Conservation (phyloP, 35 echinoderm and acorn worm genomes). For the Ptychodera flava region DNA sequence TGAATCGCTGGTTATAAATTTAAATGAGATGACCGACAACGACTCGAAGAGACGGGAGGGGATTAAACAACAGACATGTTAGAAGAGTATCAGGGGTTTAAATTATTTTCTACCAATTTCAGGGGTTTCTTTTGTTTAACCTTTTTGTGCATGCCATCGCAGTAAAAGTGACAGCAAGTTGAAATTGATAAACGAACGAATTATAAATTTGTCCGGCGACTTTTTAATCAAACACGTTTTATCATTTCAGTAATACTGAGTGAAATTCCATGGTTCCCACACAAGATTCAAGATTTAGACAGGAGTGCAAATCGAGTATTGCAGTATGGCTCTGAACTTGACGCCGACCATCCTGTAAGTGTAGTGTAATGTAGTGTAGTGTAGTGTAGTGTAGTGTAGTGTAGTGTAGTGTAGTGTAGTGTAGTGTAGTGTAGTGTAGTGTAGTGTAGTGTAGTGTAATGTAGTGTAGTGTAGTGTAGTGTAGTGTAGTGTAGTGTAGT, state of each 20-base stretch:
- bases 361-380: constrained; percentile 28
- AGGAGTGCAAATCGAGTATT: constrained; percentile 21
- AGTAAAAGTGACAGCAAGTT: neutral
- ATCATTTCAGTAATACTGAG: neutral
- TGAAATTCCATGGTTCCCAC: constrained; percentile 38
- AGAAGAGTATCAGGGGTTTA: neutral
- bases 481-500: no score
- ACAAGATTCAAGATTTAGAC: constrained; percentile 43
- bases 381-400: constrained; percentile 23
- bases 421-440: no score
- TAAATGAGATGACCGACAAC: neutral
- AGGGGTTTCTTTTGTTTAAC: neutral
- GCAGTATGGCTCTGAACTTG: constrained; percentile 42
- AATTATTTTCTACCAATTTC: neutral
- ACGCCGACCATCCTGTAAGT: constrained; percentile 56
- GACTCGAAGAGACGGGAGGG: neutral
- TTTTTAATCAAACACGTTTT: neutral
- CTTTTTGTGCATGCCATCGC: neutral
- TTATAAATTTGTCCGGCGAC: neutral
- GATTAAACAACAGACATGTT: neutral
- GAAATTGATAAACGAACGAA: neutral
- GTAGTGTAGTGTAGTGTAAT: constrained; percentile 32
- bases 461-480: no score
- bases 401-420: no score
- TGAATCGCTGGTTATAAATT: neutral